Base-by-base conservation (phyloP, 1,140 invertebrate genomes). In the Drosophila orena region DNA sequence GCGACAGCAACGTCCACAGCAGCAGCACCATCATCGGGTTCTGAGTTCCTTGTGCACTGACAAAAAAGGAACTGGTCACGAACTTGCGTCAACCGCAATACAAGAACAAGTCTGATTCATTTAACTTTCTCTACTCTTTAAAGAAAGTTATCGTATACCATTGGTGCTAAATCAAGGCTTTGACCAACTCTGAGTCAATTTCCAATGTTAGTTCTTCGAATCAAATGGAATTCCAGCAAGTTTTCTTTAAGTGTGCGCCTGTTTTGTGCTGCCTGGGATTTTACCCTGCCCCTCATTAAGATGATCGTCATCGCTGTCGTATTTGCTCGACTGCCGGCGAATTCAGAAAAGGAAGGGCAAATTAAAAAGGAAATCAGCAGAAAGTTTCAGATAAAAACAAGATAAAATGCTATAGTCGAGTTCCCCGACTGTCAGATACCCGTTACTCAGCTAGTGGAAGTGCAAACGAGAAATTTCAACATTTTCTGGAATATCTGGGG, bases 271-370 rank as follows among this genome's bases (percentile, higher is more conserved):
- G 14, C 24, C 40, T 30, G 42, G 34, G 34, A 35, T 50, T 37
- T 47, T 64, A 65, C 53, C 58, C 84, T 58, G 79, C 79, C 84
- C 84, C 84, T 89, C 84, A 89, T 89, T 88, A 88, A 89, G 84
- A 88, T 84, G 84, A 88, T 89, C 84, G 89, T 88, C 84, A 88
- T 84, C 84, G 84, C 84, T 89, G 84, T 88, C 84, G 84, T 88
- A 89, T 89, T 88, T 89, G 79, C 84, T 88, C 77, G 79, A 57
- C 71, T 80, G 72, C 71, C 71, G 66, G 84, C 76, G 69, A 88
- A 86, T 81, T 88, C 66, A 86, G 88, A 85, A 77, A 64, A 49
- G 52, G n/a, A 54, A 38, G 38, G 50, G 37, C 20, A 47, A 40
- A 42, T 37, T 30, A 74, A 53, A 56, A 64, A 56, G 17, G 27